Evolutionary conservation across 2,797 vertebrate species (phyloP).

Genomic region (Takifugu rubripes): DNA sequence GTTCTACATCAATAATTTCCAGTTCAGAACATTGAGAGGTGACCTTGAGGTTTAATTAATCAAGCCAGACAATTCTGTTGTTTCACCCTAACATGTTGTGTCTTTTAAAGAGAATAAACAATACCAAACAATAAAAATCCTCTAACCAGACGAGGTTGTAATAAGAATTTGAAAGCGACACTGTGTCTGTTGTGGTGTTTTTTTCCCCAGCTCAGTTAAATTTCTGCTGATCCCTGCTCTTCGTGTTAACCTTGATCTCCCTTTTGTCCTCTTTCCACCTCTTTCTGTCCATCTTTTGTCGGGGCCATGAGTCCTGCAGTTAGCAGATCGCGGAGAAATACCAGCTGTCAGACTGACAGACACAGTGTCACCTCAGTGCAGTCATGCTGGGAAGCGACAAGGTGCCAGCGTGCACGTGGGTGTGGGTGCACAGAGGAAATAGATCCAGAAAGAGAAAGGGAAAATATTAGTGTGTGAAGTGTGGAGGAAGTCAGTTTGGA

Average conservation of each 20-base stretch:
- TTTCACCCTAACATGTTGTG: conserved; percentile 8
- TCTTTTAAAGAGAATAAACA: conserved; percentile 15
- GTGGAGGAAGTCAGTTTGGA: neutral
- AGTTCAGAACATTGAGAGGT: neutral
- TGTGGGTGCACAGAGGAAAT: conserved; percentile 16
- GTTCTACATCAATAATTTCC: neutral
- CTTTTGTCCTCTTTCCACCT: conserved; percentile 20
- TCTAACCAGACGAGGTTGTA: conserved; percentile 42
- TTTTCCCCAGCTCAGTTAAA: conserved; percentile 35
- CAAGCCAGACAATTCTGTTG: conserved; percentile 28
- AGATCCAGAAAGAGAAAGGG: neutral
- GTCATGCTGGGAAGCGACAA: conserved; percentile 55
- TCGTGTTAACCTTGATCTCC: conserved; percentile 11
- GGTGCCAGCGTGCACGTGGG: conserved; percentile 42
- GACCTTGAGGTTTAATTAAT: conserved; percentile 31
- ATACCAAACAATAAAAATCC: conserved; percentile 17
- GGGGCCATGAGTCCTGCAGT: conserved; percentile 34
- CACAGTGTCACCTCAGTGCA: conserved; percentile 63
- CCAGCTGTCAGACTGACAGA: conserved; percentile 69
- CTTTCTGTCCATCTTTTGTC: conserved; percentile 41
- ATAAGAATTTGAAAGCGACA: conserved; percentile 49
- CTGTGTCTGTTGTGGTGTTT: conserved; percentile 43
- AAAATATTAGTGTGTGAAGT: conserved; percentile 4
- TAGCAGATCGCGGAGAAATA: conserved; percentile 61
- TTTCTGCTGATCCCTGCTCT: conserved; percentile 57